These are phyloP conservation scores for Echinops telfairi DNA, from an alignment of 2,113 vertebrate species.

Conservation along the genomic window DNA sequence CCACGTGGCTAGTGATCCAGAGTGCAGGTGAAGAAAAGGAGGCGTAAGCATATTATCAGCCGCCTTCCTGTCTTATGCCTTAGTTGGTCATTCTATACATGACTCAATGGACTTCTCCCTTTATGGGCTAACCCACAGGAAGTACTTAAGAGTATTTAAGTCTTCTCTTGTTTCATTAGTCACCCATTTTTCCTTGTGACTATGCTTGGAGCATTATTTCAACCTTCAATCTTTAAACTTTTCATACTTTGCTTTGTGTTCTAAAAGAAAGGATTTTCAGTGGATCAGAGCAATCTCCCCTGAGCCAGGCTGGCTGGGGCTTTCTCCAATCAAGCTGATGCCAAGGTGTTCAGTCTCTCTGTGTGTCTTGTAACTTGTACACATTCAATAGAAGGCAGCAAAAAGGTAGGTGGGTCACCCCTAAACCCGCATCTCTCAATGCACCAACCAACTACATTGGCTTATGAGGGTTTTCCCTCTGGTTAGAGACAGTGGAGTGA, in stretches of 20 bases:
- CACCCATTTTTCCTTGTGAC: neutral
- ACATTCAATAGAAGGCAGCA: too few species aligned
- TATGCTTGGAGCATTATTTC: neutral
- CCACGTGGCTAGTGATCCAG: neutral
- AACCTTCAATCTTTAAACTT: neutral
- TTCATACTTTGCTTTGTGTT: neutral
- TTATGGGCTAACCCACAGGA: neutral
- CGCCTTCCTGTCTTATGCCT: neutral
- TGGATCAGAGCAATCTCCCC: neutral
- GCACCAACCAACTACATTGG: too few species aligned
- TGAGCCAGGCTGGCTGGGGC: neutral
- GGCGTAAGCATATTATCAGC: accelerated
- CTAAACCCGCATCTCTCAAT: too few species aligned
- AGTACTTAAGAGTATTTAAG: neutral
- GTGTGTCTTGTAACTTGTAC: neutral
- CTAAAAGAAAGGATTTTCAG: slow-evolving; percentile 1
- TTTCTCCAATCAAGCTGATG: neutral
- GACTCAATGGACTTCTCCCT: too few species aligned
- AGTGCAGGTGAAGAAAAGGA: neutral
- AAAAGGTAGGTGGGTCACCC: too few species aligned
- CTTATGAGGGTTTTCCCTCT: too few species aligned
- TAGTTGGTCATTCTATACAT: neutral
- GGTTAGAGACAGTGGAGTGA: too few species aligned
- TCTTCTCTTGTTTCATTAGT: neutral
- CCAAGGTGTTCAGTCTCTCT: neutral